Percentiles rank a stretch among this genome's conserved stretches.
phyloP scores from a whole-genome alignment of 2,797 vertebrate genomes.

The Acanthopagrus latus region DNA sequence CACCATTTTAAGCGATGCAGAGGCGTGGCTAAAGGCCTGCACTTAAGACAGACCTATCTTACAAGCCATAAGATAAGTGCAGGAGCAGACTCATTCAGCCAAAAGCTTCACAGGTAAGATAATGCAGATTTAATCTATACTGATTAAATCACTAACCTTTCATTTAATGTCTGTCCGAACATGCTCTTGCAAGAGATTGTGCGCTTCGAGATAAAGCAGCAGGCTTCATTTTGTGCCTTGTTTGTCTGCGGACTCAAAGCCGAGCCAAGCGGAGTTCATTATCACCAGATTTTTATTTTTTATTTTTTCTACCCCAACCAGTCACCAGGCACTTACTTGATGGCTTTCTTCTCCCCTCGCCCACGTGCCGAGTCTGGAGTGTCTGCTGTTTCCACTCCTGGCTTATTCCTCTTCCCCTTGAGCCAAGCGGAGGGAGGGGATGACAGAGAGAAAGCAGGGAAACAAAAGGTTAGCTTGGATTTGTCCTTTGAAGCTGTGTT shows the following conservation, averaged over 20 bases:
- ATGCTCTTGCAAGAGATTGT: constrained; percentile 48
- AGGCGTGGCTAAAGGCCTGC: constrained; percentile 46
- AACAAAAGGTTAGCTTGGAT: constrained; percentile 76
- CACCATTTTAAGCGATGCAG: constrained; percentile 44
- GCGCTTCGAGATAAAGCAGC: constrained; percentile 51
- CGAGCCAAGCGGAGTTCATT: constrained; percentile 64
- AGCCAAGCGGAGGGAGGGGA: constrained; percentile 61
- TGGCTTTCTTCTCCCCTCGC: constrained; percentile 91
- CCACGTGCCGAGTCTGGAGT: constrained; percentile 88
- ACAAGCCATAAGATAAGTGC: constrained; percentile 65
- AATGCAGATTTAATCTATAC: constrained; percentile 69
- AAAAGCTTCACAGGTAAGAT: constrained; percentile 64
- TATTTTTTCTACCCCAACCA: constrained; percentile 70
- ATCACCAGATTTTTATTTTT: constrained; percentile 59
- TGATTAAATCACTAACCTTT: constrained; percentile 72
- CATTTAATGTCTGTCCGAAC: constrained; percentile 50
- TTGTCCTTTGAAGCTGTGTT: constrained; percentile 69
- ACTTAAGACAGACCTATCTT: constrained; percentile 59
- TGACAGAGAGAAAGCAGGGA: constrained; percentile 75
- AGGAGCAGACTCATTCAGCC: constrained; percentile 49
- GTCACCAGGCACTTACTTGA: constrained; percentile 87
- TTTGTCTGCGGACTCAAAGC: constrained; percentile 53
- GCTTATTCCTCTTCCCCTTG: constrained; percentile 88
- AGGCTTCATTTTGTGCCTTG: constrained; percentile 34
- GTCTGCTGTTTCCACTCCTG: constrained; percentile 85